Base-by-base conservation (phyloP, 2,113 vertebrate species). In the Tachysurus fulvidraco region DNA sequence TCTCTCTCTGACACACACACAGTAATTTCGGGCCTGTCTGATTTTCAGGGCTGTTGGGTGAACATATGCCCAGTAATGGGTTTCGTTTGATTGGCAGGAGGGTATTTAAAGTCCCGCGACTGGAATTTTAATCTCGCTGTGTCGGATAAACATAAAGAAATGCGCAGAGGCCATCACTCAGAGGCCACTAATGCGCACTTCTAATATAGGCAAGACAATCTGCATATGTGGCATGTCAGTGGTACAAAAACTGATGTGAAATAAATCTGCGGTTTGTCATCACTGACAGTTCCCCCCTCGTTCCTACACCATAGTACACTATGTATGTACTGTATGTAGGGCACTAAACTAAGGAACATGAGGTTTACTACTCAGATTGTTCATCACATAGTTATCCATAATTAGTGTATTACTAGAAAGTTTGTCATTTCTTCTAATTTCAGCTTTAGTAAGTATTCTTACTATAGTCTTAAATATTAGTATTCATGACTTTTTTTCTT, bases 31-130 rank as follows among this genome's bases (percentile, higher is more conserved):
- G 80, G 57, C 80, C 80, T 81, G 80, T 81, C 80, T 81, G 80
- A 81, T 81, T 81, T 81, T 81, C 80, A 81, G 80, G 80, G 80
- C 80, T 81, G 80, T 81, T 81, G 80, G 57, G 80, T 36, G 59
- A 81, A 81, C 80, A 81, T 81, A 81, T 81, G 80, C 80, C 30
- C 80, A 81, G 59, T 81, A 81, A 81, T 81, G 80, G 41, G 57
- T 62, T 81, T 81, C 21, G 59, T 81, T 81, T 81, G 80, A 81
- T 81, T 81, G 80, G 80, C 80, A 62, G 79, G 36, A 62, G 79
- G 44, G 80, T 81, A 81, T 81, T 81, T 81, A 81, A 62, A 62
- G 59, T 62, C 80, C 59, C 12, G 36, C 23, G 21, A 81, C 80
- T 9, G 36, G 80, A 81, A 81, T 81, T 81, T 81, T 81, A 81